Percentiles rank a stretch among this genome's conserved stretches.
phyloP scores from a whole-genome alignment of 2,113 vertebrate species.

The Ciconia boyciana region DNA sequence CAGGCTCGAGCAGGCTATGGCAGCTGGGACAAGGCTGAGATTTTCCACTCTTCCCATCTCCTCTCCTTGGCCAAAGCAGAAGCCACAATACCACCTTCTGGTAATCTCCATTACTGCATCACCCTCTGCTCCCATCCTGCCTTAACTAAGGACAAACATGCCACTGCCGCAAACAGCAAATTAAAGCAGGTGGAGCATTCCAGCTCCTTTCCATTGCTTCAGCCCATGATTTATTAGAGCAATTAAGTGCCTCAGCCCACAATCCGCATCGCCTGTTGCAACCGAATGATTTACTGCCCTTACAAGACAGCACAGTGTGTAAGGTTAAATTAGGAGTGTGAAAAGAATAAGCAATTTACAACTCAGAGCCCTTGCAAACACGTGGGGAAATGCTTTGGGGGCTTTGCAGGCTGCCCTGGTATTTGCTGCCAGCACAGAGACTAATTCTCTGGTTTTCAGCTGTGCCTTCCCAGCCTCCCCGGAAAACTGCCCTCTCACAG shows the following conservation, averaged over 20 bases:
- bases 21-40: not conserved
- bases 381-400: rapidly evolving
- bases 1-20: not conserved
- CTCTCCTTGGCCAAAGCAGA: not conserved
- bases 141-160: not conserved
- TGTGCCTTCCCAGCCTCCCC: not conserved
- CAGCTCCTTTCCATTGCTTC: not conserved
- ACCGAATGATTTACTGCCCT: rapidly evolving
- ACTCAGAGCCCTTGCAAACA: not conserved
- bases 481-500: not conserved
- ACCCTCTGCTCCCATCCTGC: no score
- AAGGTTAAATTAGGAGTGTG: not conserved
- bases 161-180: rapidly evolving
- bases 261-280: rapidly evolving
- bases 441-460: not conserved
- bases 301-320: not conserved
- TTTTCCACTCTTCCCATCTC: not conserved
- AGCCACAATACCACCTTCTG: not conserved
- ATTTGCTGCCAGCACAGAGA: not conserved
- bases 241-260: not conserved
- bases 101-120: not conserved
- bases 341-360: not conserved
- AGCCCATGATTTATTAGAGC: not conserved
- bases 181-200: not conserved
- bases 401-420: not conserved